Evolutionary conservation across 2,888 invertebrate species (phyloP).

Genomic region (Antheraea assamensis): DNA sequence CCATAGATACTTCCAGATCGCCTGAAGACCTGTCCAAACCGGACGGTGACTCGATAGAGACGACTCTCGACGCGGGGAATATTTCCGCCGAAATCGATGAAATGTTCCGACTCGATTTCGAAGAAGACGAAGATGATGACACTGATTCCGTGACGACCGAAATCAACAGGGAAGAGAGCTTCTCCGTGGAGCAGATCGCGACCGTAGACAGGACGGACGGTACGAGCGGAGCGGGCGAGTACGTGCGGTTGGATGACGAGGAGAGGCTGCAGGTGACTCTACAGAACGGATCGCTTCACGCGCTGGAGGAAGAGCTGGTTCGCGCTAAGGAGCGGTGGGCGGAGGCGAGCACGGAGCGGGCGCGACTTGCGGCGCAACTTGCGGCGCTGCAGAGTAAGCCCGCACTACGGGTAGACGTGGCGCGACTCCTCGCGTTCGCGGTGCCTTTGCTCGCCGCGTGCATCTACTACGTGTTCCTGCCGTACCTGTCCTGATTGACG

Average conservation of each 20-base stretch:
- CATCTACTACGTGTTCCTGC: conserved; percentile 83
- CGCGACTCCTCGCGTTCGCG: conserved; percentile 80
- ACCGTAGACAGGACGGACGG: conserved; percentile 24
- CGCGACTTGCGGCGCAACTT: conserved; percentile 81
- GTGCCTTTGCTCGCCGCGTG: conserved; percentile 82
- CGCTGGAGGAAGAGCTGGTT: conserved; percentile 88
- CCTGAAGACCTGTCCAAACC: conserved; percentile 43
- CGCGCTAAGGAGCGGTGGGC: conserved; percentile 88
- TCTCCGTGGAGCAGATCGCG: conserved; percentile 17
- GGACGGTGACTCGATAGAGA: conserved; percentile 33
- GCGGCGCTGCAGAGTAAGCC: conserved; percentile 81
- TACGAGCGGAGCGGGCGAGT: conserved; percentile 28
- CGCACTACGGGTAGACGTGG: conserved; percentile 83
- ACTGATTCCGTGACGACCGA: conserved; percentile 69
- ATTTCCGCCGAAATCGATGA: conserved; percentile 75
- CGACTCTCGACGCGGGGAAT: conserved; percentile 55
- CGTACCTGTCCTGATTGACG: conserved; percentile 84
- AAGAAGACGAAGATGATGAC: conserved; percentile 71
- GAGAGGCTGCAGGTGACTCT: conserved; percentile 58
- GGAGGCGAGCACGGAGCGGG: conserved; percentile 83
- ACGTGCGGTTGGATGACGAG: conserved; percentile 59
- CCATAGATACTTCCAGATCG: conserved; percentile 42
- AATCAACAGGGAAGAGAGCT: conserved; percentile 49
- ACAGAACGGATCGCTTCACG: conserved; percentile 81
- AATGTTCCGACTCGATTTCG: conserved; percentile 73